Conservation (phyloP, 2,113 vertebrate genomes). For the Dasyprocta punctata region DNA sequence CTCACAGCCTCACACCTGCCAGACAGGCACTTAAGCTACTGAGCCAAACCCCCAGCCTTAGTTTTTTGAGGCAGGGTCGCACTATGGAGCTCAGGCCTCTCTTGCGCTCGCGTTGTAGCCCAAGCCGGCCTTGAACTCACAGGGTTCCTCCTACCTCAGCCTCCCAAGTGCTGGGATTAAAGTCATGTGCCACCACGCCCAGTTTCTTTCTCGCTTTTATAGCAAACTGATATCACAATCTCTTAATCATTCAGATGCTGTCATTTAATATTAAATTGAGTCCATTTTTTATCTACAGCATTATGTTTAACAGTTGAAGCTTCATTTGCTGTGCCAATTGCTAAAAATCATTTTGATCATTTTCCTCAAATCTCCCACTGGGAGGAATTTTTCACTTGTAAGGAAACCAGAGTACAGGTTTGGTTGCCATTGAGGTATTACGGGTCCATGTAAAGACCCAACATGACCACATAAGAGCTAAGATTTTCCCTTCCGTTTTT, state of each 20-base stretch:
- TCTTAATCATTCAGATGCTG: not conserved
- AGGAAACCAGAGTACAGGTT: not conserved
- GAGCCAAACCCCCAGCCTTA: too few relatives aligned
- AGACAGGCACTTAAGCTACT: too few relatives aligned
- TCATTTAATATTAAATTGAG: not conserved
- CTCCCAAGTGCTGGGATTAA: too few relatives aligned
- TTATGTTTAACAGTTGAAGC: not conserved
- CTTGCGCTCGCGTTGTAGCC: too few relatives aligned
- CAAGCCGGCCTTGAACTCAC: too few relatives aligned
- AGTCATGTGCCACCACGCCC: too few relatives aligned
- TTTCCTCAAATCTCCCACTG: not conserved
- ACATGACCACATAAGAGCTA: not conserved
- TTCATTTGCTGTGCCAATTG: not conserved
- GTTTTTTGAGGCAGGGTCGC: too few relatives aligned
- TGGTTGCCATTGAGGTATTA: not conserved
- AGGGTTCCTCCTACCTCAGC: too few relatives aligned
- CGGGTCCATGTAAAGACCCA: not conserved
- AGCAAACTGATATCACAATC: not conserved
- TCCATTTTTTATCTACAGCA: not conserved
- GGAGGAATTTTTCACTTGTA: not conserved
- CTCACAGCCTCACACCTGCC: too few relatives aligned
- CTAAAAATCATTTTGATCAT: not conserved
- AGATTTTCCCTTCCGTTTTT: not conserved
- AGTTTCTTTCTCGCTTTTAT: not conserved
- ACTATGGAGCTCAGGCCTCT: too few relatives aligned